Conservation (phyloP, 2,113 vertebrate genomes). For the Alaudala cheleensis region DNA sequence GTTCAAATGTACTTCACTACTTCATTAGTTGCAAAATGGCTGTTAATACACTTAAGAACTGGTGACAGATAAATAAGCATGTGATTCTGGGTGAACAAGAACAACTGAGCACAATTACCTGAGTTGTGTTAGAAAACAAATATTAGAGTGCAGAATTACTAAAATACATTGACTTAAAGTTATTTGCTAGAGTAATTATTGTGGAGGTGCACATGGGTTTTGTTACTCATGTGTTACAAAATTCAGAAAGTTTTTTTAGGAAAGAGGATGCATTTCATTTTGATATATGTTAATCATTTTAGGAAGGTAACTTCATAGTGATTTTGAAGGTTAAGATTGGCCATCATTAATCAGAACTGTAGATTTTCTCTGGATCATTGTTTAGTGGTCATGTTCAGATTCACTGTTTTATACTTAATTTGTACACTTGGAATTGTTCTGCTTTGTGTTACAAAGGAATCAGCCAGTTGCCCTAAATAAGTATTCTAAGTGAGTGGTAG, state of each 20-base stretch:
- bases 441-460: not conserved
- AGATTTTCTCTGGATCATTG: not conserved
- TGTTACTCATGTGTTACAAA: not conserved
- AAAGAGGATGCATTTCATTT: not conserved
- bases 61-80: not conserved
- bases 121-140: not conserved
- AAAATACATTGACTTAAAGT: not conserved
- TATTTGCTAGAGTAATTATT: not conserved
- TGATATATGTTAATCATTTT: not conserved
- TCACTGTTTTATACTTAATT: not conserved
- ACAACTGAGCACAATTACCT: not conserved
- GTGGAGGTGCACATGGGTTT: not conserved
- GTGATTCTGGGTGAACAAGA: not conserved
- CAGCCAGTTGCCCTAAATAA: not conserved
- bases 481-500: not conserved
- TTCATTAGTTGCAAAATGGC: not conserved
- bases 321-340: not conserved
- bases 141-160: not conserved
- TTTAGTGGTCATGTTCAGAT: not conserved
- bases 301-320: not conserved
- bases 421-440: not conserved
- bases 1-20: not conserved
- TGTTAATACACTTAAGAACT: not conserved
- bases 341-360: not conserved
- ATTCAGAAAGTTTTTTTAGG: not conserved